Evolutionary conservation across 2,113 vertebrate genomes (phyloP).

Genomic region (Aleadryas rufinucha): DNA sequence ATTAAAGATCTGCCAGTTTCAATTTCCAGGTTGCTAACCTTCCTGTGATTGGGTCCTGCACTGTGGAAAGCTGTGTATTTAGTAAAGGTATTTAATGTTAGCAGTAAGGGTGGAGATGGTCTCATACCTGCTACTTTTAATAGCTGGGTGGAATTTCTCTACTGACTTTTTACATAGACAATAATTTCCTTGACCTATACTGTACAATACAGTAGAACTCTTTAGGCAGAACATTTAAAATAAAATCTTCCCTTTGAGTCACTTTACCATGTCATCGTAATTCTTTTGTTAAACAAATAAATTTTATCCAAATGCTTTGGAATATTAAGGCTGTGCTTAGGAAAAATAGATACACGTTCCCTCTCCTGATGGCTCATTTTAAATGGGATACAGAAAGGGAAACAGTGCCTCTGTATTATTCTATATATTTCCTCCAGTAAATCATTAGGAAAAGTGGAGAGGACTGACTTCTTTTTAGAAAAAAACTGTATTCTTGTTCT

Average conservation of each 20-base stretch:
- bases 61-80: not conserved
- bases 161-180: not conserved
- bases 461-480: not conserved
- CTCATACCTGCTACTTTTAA: not conserved
- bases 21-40: slow-evolving; percentile 70
- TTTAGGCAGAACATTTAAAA: not conserved
- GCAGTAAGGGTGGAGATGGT: not conserved
- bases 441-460: not conserved
- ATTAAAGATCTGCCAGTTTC: slow-evolving; percentile 71
- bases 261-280: not conserved
- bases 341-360: not conserved
- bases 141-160: not conserved
- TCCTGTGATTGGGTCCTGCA: slow-evolving; percentile 60
- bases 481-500: not conserved
- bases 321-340: slow-evolving; percentile 53
- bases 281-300: not conserved
- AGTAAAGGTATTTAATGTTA: not conserved
- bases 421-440: not conserved
- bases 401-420: not conserved
- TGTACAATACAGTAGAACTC: not conserved
- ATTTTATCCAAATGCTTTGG: slow-evolving; percentile 19
- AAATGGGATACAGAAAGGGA: not conserved
- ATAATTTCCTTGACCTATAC: not conserved
- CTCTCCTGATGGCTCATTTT: slow-evolving; percentile 28
- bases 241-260: not conserved